A percentile compares a stretch with the other conserved stretches of the same genome.
phyloP scores from a whole-genome alignment of 2,797 vertebrate genomes.

The Tolypeutes matacus region DNA sequence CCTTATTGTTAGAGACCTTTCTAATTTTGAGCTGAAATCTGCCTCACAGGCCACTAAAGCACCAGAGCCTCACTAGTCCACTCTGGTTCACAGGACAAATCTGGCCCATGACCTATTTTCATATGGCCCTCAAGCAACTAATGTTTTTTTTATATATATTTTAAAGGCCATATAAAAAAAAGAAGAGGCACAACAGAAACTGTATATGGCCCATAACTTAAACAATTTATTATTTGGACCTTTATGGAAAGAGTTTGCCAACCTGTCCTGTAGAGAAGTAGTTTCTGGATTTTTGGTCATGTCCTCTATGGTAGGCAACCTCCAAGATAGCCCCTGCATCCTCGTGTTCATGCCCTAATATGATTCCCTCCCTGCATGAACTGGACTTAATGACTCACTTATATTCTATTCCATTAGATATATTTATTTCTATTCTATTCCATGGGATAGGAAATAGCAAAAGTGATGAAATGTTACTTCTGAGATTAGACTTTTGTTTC shows the following conservation, averaged over 20 bases:
- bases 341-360: neutral
- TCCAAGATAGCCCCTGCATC: neutral
- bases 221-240: neutral
- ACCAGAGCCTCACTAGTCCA: neutral
- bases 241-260: neutral
- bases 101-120: neutral
- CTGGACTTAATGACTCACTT: neutral
- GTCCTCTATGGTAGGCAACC: accelerated
- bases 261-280: neutral
- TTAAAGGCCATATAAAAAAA: neutral
- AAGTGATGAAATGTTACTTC: neutral
- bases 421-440: neutral
- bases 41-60: neutral
- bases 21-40: slow-evolving; percentile 27
- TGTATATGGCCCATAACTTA: neutral
- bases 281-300: neutral
- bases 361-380: neutral
- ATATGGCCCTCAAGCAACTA: neutral
- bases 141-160: neutral
- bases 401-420: neutral
- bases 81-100: neutral
- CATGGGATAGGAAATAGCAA: neutral
- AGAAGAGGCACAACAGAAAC: neutral
- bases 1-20: neutral
- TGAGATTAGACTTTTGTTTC: slow-evolving; percentile 14